Evolutionary conservation across 2,888 invertebrate genomes (phyloP).

Genomic region (Drosophila melanosoma): DNA sequence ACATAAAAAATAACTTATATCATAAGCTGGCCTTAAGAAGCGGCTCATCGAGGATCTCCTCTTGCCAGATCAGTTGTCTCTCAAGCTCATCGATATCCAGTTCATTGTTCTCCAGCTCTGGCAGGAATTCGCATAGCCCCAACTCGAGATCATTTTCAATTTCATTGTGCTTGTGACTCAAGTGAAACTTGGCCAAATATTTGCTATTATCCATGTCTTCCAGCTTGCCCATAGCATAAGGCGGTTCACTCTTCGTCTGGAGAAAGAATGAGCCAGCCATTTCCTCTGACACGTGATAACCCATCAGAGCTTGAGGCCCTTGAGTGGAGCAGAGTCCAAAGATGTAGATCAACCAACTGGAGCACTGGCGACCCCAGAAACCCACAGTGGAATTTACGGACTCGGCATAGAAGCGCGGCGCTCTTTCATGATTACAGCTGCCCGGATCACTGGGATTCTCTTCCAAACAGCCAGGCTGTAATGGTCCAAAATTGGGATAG

Average conservation of each 20-base stretch:
- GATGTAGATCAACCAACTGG: slow-evolving; percentile 86
- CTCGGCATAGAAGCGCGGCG: slow-evolving; percentile 87
- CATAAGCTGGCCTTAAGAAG: slow-evolving; percentile 15
- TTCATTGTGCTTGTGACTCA: slow-evolving; percentile 45
- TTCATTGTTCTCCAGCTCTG: slow-evolving; percentile 37
- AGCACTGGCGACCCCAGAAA: slow-evolving; percentile 87
- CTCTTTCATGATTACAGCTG: slow-evolving; percentile 87
- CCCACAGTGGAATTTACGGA: slow-evolving; percentile 85
- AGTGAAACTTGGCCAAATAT: slow-evolving; percentile 53
- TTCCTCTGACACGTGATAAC: slow-evolving; percentile 85
- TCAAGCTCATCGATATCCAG: slow-evolving; percentile 48
- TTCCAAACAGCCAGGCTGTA: slow-evolving; percentile 87
- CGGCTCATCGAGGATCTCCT: slow-evolving; percentile 52
- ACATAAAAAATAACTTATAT: neutral
- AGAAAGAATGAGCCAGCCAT: slow-evolving; percentile 86
- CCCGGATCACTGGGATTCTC: slow-evolving; percentile 85
- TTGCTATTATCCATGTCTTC: slow-evolving; percentile 52
- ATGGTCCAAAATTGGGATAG: slow-evolving; percentile 87
- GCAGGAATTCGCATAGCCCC: slow-evolving; percentile 59
- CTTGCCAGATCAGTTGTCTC: slow-evolving; percentile 34
- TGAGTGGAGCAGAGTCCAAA: slow-evolving; percentile 85
- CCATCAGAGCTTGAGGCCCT: slow-evolving; percentile 84
- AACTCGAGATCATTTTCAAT: slow-evolving; percentile 68
- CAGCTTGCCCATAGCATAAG: slow-evolving; percentile 71
- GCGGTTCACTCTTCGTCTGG: slow-evolving; percentile 49